Evolutionary conservation across 2,113 vertebrate genomes (phyloP).

Genomic region (Athene noctua): DNA sequence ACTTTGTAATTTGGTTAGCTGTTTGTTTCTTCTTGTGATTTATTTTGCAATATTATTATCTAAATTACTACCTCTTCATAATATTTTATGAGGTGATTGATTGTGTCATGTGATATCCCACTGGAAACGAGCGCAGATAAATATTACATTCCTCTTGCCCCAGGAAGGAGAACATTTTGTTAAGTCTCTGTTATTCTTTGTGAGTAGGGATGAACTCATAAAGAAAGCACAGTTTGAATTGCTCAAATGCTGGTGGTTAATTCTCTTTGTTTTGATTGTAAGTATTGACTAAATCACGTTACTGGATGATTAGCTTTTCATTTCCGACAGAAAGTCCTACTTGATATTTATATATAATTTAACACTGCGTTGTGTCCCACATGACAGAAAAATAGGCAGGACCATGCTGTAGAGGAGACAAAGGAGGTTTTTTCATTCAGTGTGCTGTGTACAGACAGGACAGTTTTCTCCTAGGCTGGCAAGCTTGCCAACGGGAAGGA

Average conservation of each 20-base stretch:
- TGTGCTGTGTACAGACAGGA: fast-evolving
- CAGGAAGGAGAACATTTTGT: slow-evolving; percentile 31
- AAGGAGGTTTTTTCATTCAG: neutral
- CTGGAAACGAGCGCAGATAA: neutral
- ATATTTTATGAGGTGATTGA: slow-evolving; percentile 2
- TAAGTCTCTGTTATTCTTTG: slow-evolving; percentile 6
- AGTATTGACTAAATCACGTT: slow-evolving; percentile 3
- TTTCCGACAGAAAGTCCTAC: neutral
- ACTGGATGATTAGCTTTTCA: slow-evolving; percentile 26
- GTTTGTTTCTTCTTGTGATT: neutral
- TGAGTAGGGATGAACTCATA: neutral
- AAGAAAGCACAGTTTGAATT: slow-evolving; percentile 5
- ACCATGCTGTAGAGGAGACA: neutral
- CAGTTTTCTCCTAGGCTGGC: neutral
- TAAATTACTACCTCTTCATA: slow-evolving; percentile 9
- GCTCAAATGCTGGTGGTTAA: neutral
- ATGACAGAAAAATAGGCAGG: neutral
- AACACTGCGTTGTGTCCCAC: neutral
- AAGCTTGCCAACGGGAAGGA: neutral
- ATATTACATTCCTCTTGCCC: slow-evolving; percentile 17
- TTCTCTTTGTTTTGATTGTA: slow-evolving; percentile 31
- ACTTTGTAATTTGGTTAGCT: neutral
- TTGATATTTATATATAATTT: slow-evolving; percentile 4
- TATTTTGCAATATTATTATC: slow-evolving; percentile 2
- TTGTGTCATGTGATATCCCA: neutral